Base-by-base conservation (phyloP, 2,888 invertebrate genomes). In the Clusia tigrina region DNA sequence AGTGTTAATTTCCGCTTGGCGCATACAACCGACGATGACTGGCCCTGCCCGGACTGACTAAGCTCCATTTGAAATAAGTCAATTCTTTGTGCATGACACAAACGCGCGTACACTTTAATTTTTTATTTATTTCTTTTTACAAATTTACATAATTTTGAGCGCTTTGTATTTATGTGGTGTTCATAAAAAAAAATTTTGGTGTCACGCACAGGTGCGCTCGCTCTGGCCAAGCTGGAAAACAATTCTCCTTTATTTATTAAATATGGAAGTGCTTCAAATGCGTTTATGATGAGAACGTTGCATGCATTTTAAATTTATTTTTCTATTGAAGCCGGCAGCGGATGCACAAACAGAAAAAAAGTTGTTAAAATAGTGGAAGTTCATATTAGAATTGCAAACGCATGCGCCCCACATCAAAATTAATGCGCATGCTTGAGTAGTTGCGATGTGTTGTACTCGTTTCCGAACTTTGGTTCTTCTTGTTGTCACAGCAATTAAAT, bases 251-350 rank as follows among this genome's bases (percentile, higher is more conserved):
- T n/a, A 77, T 77, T 74, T 74, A 74, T 75, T 68, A 66, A 63
- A 68, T 66, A 71, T 72, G 77, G 76, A 77, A 76, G 52, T 70
- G 69, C 72, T 74, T 75, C 58, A 74, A 77, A 72, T 74, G 71
- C 70, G 76, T 71, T 71, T 72, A 71, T 56, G 5, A 32, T 12
- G 32, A 32, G 12, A 32, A 32, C 32, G 32, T 12, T 42, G 42
- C 6, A 6, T 42, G 42, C 42, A 42, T 42, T 42, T 15, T 12
- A 42, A 42, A 42, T 15, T 42, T 12, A 17, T 42, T 42, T n/a
- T n/a, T n/a, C n/a, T n/a, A n/a, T n/a, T n/a, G n/a, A n/a, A n/a
- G n/a, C n/a, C n/a, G n/a, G n/a, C n/a, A n/a, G n/a, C n/a, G n/a
- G n/a, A n/a, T n/a, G n/a, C n/a, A n/a, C n/a, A n/a, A 17, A 42